Evolutionary conservation across 2,797 vertebrate species (phyloP).

Genomic region (Malurus leucopterus): DNA sequence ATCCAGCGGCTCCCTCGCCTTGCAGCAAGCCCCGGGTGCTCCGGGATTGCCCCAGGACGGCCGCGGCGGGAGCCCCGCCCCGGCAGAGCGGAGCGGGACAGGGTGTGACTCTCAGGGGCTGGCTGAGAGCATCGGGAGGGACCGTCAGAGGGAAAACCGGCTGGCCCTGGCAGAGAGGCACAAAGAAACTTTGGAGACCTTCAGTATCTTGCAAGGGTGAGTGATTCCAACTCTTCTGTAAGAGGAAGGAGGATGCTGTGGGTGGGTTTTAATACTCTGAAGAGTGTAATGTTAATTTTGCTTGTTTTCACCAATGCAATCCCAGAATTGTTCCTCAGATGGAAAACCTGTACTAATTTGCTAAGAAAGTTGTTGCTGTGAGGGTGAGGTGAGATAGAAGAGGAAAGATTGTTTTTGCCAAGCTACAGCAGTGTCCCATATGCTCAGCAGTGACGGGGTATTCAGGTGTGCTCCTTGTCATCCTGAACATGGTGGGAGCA

Average conservation of each 20-base stretch:
- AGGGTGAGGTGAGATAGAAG: neutral
- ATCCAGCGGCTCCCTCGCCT: accelerated
- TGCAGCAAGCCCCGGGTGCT: accelerated
- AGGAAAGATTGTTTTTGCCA: neutral
- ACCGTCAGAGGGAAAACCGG: neutral
- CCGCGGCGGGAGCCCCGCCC: neutral
- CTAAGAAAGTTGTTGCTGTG: neutral
- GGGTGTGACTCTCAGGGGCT: neutral
- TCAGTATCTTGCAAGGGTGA: neutral
- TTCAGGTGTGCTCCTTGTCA: neutral
- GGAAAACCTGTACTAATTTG: neutral
- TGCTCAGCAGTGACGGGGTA: neutral
- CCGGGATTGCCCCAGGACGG: neutral
- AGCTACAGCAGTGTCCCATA: neutral
- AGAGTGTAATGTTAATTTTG: neutral
- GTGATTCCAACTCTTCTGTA: neutral
- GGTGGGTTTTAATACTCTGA: neutral
- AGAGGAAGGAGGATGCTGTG: neutral
- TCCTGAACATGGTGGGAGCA: neutral
- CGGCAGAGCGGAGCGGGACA: neutral
- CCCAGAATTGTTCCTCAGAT: neutral
- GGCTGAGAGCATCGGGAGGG: accelerated
- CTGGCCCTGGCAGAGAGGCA: accelerated
- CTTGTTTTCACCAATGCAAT: neutral
- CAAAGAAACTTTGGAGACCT: neutral